A percentile compares a stretch with the other conserved stretches of the same genome.
phyloP scores from a whole-genome alignment of 2,113 vertebrate species.

The Chamaetylas fuelleborni region DNA sequence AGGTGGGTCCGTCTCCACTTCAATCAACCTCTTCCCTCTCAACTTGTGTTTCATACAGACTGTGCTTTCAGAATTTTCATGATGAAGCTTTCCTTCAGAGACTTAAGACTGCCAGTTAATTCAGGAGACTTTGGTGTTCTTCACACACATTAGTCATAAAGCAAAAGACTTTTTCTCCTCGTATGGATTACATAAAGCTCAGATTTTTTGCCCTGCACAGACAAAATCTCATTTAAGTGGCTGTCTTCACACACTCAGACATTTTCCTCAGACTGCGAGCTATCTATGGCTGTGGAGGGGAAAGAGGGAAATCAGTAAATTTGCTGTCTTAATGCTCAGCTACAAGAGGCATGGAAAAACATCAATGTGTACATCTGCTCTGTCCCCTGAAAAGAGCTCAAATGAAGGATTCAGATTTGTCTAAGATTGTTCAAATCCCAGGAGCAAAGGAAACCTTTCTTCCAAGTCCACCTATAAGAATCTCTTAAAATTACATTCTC shows the following conservation, averaged over 20 bases:
- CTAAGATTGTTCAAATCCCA: background rate
- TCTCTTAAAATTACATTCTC: background rate
- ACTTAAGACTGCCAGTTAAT: background rate
- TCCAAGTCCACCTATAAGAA: background rate
- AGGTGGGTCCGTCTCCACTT: background rate
- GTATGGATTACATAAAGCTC: background rate
- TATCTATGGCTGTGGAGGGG: background rate
- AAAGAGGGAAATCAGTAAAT: background rate
- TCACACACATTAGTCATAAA: background rate
- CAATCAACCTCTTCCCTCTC: background rate
- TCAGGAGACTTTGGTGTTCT: background rate
- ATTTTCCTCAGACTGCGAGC: background rate
- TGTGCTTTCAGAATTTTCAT: background rate
- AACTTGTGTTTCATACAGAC: background rate
- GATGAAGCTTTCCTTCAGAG: background rate
- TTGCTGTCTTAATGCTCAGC: background rate
- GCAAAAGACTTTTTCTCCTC: background rate
- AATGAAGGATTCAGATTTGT: background rate
- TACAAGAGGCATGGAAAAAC: background rate
- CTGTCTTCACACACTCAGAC: background rate
- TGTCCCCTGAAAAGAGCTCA: background rate
- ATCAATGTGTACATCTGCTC: accelerated
- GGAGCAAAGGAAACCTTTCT: background rate
- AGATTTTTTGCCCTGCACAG: background rate
- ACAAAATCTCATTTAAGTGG: background rate